phyloP scores from a whole-genome alignment of 2,797 vertebrate genomes.

The Chloroceryle amazona region DNA sequence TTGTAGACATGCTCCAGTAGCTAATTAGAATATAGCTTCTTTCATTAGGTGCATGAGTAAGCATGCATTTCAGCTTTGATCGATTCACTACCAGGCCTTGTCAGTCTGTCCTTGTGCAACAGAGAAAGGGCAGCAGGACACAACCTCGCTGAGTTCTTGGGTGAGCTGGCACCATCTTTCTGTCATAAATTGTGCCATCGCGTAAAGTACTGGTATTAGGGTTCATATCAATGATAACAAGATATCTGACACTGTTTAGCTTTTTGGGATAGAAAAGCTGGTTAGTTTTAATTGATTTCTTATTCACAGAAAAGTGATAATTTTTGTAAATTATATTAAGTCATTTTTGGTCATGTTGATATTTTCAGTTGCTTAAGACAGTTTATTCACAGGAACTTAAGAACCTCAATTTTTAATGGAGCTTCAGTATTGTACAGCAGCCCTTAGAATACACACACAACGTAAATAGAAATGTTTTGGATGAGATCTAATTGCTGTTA shows the following conservation, averaged over 20 bases:
- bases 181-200: accelerated
- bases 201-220: not conserved
- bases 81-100: not conserved
- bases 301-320: not conserved
- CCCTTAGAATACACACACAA: not conserved
- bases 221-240: accelerated
- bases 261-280: not conserved
- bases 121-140: not conserved
- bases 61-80: not conserved
- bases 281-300: not conserved
- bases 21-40: not conserved
- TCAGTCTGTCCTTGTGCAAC: not conserved
- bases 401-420: not conserved
- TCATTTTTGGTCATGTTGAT: not conserved
- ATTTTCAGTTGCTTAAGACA: not conserved
- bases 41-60: not conserved
- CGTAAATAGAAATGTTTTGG: not conserved
- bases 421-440: not conserved
- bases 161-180: not conserved
- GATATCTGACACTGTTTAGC: not conserved
- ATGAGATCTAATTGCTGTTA: not conserved
- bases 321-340: not conserved
- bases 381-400: not conserved
- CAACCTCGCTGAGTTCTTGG: not conserved
- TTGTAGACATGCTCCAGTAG: not conserved